Conservation (phyloP, 2,888 invertebrate species). For the Andricus curvator region DNA sequence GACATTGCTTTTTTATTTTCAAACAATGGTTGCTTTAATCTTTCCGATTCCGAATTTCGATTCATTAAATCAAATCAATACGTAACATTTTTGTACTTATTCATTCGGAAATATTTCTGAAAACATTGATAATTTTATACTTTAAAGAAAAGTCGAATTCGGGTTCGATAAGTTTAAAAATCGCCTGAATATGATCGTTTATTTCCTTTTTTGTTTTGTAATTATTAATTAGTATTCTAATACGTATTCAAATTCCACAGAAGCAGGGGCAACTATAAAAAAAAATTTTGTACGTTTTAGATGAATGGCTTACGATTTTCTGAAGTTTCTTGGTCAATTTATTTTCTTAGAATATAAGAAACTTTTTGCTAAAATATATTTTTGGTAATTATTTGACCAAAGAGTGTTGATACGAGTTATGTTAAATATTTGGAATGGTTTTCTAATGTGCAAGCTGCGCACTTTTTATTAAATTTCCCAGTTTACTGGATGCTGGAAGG, state of each 20-base stretch:
- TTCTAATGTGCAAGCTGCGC: not conserved
- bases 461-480: not conserved
- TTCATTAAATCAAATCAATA: not conserved
- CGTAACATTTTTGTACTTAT: not conserved
- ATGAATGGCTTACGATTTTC: not conserved
- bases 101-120: not conserved
- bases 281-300: conserved; percentile 12
- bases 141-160: not conserved
- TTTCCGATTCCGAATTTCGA: not conserved
- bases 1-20: not conserved
- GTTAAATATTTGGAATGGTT: not conserved
- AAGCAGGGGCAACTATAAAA: not conserved
- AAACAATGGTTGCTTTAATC: not conserved
- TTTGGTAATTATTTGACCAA: not conserved
- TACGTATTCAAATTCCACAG: not conserved
- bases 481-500: not conserved
- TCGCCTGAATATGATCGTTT: not conserved
- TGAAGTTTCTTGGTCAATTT: conserved; percentile 46
- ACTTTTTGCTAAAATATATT: conserved; percentile 12
- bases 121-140: not conserved
- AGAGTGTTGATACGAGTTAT: not conserved
- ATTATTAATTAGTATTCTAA: not conserved
- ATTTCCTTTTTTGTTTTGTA: not conserved
- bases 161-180: not conserved
- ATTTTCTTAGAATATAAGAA: conserved; percentile 25